These are phyloP conservation scores for Wiebesia pumilae DNA, from an alignment of 1,140 invertebrate genomes.

Conservation along the genomic window DNA sequence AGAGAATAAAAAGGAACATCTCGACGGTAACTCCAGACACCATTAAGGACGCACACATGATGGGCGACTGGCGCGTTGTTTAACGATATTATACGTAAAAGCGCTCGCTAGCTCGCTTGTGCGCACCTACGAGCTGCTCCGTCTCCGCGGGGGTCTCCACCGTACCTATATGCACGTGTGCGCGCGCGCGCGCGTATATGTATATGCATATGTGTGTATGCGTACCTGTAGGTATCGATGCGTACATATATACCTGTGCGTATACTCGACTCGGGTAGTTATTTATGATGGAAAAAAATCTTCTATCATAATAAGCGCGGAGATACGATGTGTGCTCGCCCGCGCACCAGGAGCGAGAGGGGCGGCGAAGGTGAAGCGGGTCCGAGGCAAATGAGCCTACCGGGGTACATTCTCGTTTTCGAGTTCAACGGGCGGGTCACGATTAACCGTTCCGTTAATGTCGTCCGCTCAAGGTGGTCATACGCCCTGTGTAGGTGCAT, in stretches of 20 bases:
- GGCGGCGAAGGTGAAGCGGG: background rate
- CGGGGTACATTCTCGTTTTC: slow-evolving; percentile 24
- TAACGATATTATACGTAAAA: slow-evolving; percentile 60
- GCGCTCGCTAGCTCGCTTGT: slow-evolving; percentile 58
- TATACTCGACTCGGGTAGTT: slow-evolving; percentile 60
- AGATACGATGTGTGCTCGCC: slow-evolving; percentile 60
- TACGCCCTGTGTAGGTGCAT: background rate
- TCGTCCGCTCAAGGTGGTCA: slow-evolving; percentile 5
- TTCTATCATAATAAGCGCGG: slow-evolving; percentile 71
- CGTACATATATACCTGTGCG: no score
- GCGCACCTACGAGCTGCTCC: slow-evolving; percentile 57
- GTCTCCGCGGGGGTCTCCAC: slow-evolving; percentile 65
- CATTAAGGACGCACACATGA: slow-evolving; percentile 53
- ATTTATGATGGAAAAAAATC: slow-evolving; percentile 70
- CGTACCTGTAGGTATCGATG: no score
- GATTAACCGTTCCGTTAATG: slow-evolving; percentile 36
- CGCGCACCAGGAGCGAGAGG: slow-evolving; percentile 15
- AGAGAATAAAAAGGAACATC: slow-evolving; percentile 21
- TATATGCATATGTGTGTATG: no score
- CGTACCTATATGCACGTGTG: background rate
- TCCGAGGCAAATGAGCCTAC: slow-evolving; percentile 34
- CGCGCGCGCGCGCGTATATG: no score
- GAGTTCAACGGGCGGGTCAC: slow-evolving; percentile 27
- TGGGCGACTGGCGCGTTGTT: slow-evolving; percentile 54
- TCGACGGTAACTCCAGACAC: slow-evolving; percentile 47